Percentiles rank a stretch among this genome's conserved stretches.
Evolutionary conservation across 2,797 vertebrate species (phyloP).

Genomic region (Poeciliopsis paucimaculata): DNA sequence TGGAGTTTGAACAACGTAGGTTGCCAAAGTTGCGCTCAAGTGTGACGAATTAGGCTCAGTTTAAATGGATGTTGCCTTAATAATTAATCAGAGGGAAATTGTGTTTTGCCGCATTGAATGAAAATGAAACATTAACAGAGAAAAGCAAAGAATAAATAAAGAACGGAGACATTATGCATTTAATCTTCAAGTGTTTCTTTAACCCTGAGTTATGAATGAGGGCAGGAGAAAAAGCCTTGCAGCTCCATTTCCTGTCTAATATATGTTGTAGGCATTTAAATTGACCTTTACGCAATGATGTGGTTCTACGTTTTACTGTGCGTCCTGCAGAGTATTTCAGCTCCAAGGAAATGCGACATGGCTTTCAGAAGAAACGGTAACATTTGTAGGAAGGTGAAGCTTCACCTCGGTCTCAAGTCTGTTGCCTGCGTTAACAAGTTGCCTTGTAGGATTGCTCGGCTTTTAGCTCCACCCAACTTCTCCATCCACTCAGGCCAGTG

Average conservation of each 20-base stretch:
- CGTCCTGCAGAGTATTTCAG: neutral
- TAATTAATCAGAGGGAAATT: neutral
- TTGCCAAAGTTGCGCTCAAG: neutral
- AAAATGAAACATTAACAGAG: constrained; percentile 1
- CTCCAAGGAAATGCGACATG: neutral
- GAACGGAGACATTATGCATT: neutral
- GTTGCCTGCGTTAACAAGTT: neutral
- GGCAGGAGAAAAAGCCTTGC: neutral
- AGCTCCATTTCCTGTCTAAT: neutral
- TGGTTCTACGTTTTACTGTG: neutral
- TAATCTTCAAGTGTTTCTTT: neutral
- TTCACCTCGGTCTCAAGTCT: neutral
- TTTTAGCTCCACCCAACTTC: neutral
- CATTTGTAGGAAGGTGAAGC: neutral
- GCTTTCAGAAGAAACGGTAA: neutral
- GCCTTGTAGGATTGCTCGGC: neutral
- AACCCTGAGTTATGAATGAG: neutral
- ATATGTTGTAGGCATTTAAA: neutral
- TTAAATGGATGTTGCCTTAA: neutral
- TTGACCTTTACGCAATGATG: neutral
- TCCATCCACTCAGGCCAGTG: neutral
- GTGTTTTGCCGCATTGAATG: neutral
- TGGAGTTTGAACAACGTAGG: neutral
- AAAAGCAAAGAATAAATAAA: neutral
- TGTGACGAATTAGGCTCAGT: neutral